These are phyloP conservation scores for Cyanocitta stelleri DNA, from an alignment of 2,113 vertebrate genomes.

Conservation along the genomic window DNA sequence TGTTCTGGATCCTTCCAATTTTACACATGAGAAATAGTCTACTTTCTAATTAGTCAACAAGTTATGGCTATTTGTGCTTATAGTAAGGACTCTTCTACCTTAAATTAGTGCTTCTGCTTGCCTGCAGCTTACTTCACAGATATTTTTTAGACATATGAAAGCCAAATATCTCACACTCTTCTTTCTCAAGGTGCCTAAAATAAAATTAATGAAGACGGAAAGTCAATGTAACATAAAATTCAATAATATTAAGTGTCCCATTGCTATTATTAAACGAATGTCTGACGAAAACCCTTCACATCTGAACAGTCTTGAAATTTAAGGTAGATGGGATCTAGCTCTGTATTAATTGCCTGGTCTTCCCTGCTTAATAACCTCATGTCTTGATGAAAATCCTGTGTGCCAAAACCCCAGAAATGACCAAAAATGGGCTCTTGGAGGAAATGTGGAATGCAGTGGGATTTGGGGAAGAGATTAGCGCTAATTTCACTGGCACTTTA, in stretches of 20 bases:
- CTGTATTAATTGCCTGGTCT: not conserved
- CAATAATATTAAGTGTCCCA: not conserved
- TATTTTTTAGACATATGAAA: not conserved
- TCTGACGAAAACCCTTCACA: not conserved
- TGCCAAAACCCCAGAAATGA: not conserved
- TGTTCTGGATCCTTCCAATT: not conserved
- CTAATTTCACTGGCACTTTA: not conserved
- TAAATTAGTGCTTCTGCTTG: not conserved
- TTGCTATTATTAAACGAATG: not conserved
- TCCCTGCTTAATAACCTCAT: not conserved
- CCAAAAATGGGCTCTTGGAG: not conserved
- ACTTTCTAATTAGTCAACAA: slow-evolving; percentile 13
- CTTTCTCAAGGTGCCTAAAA: not conserved
- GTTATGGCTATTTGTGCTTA: not conserved
- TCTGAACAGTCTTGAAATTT: not conserved
- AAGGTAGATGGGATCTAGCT: not conserved
- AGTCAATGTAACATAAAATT: not conserved
- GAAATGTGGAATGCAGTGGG: not conserved
- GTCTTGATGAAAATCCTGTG: not conserved
- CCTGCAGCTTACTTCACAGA: not conserved
- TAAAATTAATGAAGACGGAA: not conserved
- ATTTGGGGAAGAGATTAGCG: not conserved
- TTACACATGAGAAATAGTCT: not conserved
- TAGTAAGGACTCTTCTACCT: not conserved
- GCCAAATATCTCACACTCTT: not conserved